Evolutionary conservation across 2,888 invertebrate species (phyloP), one percentile per base, ranked within the genome.

Genomic region (Andrena dorsata): DNA sequence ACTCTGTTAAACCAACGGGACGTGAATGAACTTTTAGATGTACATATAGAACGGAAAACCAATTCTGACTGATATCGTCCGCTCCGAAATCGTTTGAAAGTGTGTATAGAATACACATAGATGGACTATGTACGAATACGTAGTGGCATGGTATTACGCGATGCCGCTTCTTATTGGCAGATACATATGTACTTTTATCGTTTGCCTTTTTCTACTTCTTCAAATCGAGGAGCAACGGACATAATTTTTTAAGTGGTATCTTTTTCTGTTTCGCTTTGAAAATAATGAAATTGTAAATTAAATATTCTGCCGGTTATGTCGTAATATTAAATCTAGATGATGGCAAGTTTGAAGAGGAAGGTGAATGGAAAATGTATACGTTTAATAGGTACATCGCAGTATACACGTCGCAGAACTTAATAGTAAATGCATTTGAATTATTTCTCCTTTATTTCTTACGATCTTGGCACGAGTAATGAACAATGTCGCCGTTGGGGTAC

Each of bases 401-500:
- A 32, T 82, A 86, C 47, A 76, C 66, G 65, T 58, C 71, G 82
- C 66, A 80, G 70, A 23, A 7, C 47, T 79, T 51, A 75, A 69
- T 41, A 72, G 51, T 51, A 72, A 73, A 69, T 32, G 6, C 41
- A 63, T 47, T 66, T 61, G 20, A 35, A 61, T 32, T 60, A 56
- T 28, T 47, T 47, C 56, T 16, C 2, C 20, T 41, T 81, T 82
- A 88, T 72, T 81, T 65, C 84, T 94, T 94, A 56, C 94, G 95
- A 75, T 95, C 96, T 90, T 97, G 96, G 94, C 99, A 99, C 5
- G 97, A 98, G 92, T 97, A 98, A 94, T 99, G 99, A 0, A 98
- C 98, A 26, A 99, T 96, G 88, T 98, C 97, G 2, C 98, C 98
- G 94, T 97, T 97, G 1, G 98, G 98, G 94, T 97, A 98, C 64